Base-by-base conservation (phyloP, 2,888 invertebrate genomes). In the Apodemia mormo region DNA sequence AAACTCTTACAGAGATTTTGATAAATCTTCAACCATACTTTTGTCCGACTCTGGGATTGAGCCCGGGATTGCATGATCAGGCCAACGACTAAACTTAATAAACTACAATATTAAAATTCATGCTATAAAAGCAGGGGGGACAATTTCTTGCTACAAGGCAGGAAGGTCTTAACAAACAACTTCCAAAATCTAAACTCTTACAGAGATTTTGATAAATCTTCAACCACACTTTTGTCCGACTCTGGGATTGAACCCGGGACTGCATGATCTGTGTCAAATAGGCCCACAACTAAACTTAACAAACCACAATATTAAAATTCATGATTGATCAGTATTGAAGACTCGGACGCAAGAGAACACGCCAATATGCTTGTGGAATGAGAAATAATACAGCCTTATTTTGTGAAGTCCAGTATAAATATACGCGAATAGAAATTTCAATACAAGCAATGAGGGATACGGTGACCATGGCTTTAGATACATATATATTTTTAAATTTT, bases 371-470 rank as follows among this genome's bases (percentile, higher is more conserved):
- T 79, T 72, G 74, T 77, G 77, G 81, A 84, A 86, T 84, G 81
- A 82, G 79, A 78, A 78, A 84, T 88, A 89, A 90, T 89, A 81
- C 86, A 84, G 85, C 87, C 83, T 85, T 83, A 83, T 84, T 78
- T 79, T 74, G 78, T 77, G 82, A 86, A 83, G 81, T 82, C 77
- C 73, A 70, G 78, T 79, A 79, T 80, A 78, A 78, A 80, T 78
- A 75, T 68, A 79, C 64, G 65, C 69, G 65, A 77, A 79, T 77
- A 77, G 76, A 75, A 76, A 76, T 74, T 73, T 73, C 74, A 76
- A 78, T 76, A 76, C 72, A 73, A 72, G 69, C 75, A 75, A 72
- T 67, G 71, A 66, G 37, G 61, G 61, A 65, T 74, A 74, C 70
- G 77, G 79, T 82, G 76, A 72, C 83, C 77, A 84, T 75, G 70